Conservation (phyloP, 2,113 vertebrate genomes). For the Hydrochoerus hydrochaeris region DNA sequence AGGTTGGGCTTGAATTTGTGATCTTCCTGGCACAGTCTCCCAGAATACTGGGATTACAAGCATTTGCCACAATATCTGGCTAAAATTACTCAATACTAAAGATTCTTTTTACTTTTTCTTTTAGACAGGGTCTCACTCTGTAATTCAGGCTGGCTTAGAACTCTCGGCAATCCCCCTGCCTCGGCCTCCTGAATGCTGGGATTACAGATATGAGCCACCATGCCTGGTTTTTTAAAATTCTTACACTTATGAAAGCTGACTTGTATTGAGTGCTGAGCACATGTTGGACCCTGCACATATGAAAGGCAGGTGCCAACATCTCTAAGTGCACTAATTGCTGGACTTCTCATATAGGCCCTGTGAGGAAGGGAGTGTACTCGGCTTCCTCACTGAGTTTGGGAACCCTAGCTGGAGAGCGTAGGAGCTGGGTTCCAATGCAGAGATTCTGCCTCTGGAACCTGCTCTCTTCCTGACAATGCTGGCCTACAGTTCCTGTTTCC, state of each 20-base stretch:
- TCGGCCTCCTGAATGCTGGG: not conserved
- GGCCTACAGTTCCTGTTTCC: not conserved
- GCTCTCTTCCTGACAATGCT: not conserved
- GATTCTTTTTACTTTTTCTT: not conserved
- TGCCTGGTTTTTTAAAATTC: not conserved
- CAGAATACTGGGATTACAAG: not conserved
- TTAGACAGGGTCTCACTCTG: not conserved
- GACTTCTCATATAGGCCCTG: not conserved
- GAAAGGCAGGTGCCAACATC: not conserved
- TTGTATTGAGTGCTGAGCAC: not conserved
- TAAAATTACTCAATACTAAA: too few species aligned
- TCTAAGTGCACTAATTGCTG: too few species aligned
- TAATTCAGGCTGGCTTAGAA: not conserved
- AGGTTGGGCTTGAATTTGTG: too few species aligned
- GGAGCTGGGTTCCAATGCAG: not conserved
- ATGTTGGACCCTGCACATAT: not conserved
- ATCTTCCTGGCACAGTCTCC: not conserved
- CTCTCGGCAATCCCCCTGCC: not conserved
- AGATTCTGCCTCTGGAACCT: not conserved
- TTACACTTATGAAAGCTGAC: not conserved
- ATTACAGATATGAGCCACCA: not conserved
- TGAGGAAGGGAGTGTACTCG: not conserved
- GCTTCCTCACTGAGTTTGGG: not conserved
- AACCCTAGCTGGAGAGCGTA: not conserved
- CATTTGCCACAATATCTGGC: not conserved